A percentile compares a stretch with the other conserved stretches of the same genome.
Conservation (phyloP, 2,113 vertebrate species). For the Prietella phreatophila region DNA sequence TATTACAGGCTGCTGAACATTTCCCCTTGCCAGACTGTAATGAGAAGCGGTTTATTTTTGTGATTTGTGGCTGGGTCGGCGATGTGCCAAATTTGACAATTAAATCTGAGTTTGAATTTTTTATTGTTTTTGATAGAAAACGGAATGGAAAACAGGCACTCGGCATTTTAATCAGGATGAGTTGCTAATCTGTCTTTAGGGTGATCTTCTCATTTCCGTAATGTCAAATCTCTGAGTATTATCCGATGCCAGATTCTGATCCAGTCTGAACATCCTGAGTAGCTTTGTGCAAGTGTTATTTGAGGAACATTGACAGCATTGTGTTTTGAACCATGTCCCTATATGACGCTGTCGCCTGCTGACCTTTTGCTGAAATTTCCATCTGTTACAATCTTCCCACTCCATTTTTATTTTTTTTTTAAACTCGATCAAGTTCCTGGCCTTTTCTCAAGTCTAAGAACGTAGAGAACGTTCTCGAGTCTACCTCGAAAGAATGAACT, state of each 20-base stretch:
- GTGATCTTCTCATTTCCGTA: neutral
- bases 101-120: neutral
- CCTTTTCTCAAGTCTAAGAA: no score
- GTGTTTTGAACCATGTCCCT: neutral
- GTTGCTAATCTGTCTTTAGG: slow-evolving; percentile 2
- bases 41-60: slow-evolving; percentile 5
- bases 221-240: neutral
- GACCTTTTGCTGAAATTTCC: neutral
- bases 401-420: neutral
- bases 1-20: neutral
- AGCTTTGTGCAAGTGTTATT: neutral
- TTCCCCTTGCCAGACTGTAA: slow-evolving; percentile 12
- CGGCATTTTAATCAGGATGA: neutral
- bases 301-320: neutral
- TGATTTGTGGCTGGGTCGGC: slow-evolving; percentile 1
- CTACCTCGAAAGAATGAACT: no score
- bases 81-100: slow-evolving; percentile 29
- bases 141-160: neutral
- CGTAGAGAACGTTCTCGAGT: no score
- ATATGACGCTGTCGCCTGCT: neutral
- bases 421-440: neutral
- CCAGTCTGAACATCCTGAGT: neutral
- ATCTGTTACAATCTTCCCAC: neutral
- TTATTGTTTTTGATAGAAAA: slow-evolving; percentile 14
- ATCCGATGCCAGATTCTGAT: neutral